Evolutionary conservation across 1,140 invertebrate species (phyloP).

Genomic region (Heterodera schachtii): DNA sequence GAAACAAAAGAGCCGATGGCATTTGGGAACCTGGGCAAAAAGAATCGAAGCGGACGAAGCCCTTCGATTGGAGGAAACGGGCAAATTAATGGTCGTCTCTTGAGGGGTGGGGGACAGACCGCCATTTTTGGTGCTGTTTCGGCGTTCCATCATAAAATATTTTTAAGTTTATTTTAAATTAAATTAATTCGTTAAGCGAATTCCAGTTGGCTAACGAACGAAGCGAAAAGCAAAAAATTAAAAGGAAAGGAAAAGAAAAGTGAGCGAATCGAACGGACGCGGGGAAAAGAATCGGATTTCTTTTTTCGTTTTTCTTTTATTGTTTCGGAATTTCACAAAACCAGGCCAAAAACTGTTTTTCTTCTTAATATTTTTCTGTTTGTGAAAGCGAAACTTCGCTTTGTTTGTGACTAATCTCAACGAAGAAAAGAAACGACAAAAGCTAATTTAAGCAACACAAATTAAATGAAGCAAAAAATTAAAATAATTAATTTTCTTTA

Average conservation of each 20-base stretch:
- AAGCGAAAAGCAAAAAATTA: background rate
- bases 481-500: too few relatives aligned
- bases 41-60: background rate
- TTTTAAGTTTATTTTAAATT: background rate
- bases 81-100: background rate
- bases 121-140: background rate
- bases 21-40: background rate
- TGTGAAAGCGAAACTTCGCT: background rate
- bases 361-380: background rate
- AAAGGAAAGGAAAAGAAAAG: background rate
- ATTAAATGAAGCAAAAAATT: too few relatives aligned
- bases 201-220: too few relatives aligned
- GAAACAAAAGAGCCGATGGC: background rate
- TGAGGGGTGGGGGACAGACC: background rate
- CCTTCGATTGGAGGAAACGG: background rate
- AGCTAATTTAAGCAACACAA: too few relatives aligned
- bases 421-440: too few relatives aligned
- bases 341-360: background rate
- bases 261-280: too few relatives aligned
- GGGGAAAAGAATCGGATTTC: slow-evolving; percentile 8
- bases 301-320: background rate
- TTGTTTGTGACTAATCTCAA: background rate
- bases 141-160: background rate
- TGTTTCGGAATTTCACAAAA: background rate
- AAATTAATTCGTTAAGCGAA: too few relatives aligned